phyloP scores from a whole-genome alignment of 1,140 invertebrate species.

The Cydia amplana region DNA sequence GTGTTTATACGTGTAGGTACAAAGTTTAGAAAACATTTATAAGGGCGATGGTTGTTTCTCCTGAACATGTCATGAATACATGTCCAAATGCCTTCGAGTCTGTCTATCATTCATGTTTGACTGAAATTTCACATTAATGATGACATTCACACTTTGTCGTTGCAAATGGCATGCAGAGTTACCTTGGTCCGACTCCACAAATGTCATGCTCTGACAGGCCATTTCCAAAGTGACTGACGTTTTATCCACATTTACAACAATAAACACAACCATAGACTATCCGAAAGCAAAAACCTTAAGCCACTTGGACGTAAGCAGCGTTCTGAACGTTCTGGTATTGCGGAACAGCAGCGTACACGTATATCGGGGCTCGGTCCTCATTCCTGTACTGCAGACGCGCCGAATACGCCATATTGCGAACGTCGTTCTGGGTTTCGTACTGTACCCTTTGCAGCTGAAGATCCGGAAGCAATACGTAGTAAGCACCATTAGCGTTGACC shows the following conservation, averaged over 20 bases:
- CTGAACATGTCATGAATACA: no score
- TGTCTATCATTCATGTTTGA: no score
- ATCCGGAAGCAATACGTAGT: conserved; percentile 66
- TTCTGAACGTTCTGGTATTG: conserved; percentile 59
- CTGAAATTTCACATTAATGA: no score
- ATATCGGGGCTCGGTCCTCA: conserved; percentile 67
- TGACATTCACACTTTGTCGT: no score
- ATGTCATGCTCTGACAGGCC: no score
- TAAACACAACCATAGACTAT: not conserved
- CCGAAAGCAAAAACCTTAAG: conserved; percentile 36
- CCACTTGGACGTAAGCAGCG: conserved; percentile 63
- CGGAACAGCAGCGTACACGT: conserved; percentile 63
- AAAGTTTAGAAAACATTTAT: not conserved
- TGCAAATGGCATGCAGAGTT: no score
- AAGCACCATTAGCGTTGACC: conserved; percentile 60
- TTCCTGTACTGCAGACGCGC: conserved; percentile 66
- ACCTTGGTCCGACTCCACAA: no score
- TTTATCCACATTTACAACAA: not conserved
- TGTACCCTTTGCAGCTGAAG: conserved; percentile 67
- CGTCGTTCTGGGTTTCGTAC: conserved; percentile 68
- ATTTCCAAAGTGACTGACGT: no score
- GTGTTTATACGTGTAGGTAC: not conserved
- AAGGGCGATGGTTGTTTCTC: no score
- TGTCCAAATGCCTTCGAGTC: no score
- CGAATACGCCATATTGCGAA: conserved; percentile 72